A percentile compares a stretch with the other conserved stretches of the same genome.
Conservation (phyloP, 2,797 vertebrate species). For the Xenops minutus region DNA sequence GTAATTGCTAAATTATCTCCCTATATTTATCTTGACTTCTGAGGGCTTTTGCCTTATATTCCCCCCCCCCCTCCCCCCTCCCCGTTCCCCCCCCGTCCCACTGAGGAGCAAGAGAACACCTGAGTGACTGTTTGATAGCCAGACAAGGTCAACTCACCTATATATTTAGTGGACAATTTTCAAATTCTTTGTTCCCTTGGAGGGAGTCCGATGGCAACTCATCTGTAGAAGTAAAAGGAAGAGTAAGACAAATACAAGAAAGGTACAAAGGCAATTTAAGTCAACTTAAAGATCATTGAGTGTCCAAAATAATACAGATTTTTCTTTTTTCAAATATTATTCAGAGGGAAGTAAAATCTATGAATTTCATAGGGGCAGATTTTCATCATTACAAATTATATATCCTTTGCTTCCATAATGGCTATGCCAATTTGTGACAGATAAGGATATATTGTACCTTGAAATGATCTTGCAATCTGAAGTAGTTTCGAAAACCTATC, state of each 20-base stretch:
- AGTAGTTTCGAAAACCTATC: not conserved
- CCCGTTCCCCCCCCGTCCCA: rapidly evolving
- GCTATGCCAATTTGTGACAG: not conserved
- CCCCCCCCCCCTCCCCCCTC: too few relatives aligned
- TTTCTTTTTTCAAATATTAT: not conserved
- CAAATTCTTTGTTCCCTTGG: not conserved
- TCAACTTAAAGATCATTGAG: not conserved
- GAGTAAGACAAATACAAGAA: not conserved
- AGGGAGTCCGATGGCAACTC: not conserved
- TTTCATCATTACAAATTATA: not conserved
- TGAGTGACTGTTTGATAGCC: not conserved
- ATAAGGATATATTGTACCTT: constrained; percentile 12
- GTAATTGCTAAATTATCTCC: not conserved
- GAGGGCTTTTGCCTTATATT: not conserved
- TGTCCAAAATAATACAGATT: not conserved
- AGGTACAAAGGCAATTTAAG: not conserved
- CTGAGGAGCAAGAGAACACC: rapidly evolving
- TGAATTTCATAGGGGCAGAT: not conserved
- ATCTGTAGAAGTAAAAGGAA: not conserved
- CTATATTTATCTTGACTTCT: not conserved
- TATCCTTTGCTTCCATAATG: not conserved
- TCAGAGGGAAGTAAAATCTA: not conserved
- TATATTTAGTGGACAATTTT: not conserved
- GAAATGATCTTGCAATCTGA: not conserved
- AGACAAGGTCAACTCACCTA: rapidly evolving